Conservation (phyloP, 2,113 vertebrate species). For the Cynoglossus semilaevis region DNA sequence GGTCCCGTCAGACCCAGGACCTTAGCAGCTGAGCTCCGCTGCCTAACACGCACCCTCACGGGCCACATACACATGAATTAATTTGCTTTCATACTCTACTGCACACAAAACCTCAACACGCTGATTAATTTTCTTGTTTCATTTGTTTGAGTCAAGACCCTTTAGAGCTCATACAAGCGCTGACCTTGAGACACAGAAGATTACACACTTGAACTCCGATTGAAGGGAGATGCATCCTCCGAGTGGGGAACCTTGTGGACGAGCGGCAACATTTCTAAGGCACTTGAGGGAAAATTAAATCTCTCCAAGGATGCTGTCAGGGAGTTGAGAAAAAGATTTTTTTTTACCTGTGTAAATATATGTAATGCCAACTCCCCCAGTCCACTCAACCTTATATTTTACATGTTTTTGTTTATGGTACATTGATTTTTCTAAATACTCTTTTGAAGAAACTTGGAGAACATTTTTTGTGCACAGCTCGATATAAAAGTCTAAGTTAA, state of each 20-base stretch:
- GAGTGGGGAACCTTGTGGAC: constrained; percentile 65
- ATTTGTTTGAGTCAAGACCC: constrained; percentile 65
- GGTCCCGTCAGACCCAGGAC: constrained; percentile 39
- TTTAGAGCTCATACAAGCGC: constrained; percentile 54
- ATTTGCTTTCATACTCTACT: neutral
- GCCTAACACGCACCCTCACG: neutral
- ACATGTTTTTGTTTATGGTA: constrained; percentile 43
- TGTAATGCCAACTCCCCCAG: constrained; percentile 19
- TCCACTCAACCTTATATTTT: constrained; percentile 26
- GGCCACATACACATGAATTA: neutral
- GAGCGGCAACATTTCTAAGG: constrained; percentile 57
- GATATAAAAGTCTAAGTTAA: constrained; percentile 25
- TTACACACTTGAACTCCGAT: constrained; percentile 64
- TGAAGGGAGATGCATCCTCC: constrained; percentile 57
- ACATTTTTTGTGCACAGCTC: constrained; percentile 6
- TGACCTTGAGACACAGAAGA: constrained; percentile 68
- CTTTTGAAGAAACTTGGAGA: constrained; percentile 1
- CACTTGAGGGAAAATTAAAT: constrained; percentile 74
- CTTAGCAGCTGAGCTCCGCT: constrained; percentile 57
- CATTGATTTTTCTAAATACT: constrained; percentile 26
- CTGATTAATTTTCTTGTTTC: constrained; percentile 59
- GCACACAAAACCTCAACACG: constrained; percentile 25
- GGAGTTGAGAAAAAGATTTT: constrained; percentile 54
- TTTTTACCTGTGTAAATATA: constrained; percentile 57
- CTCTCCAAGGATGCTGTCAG: constrained; percentile 66